A percentile compares a stretch with the other conserved stretches of the same genome.
These are phyloP conservation scores for Hirundo rustica DNA, from an alignment of 2,797 vertebrate genomes.

Conservation along the genomic window DNA sequence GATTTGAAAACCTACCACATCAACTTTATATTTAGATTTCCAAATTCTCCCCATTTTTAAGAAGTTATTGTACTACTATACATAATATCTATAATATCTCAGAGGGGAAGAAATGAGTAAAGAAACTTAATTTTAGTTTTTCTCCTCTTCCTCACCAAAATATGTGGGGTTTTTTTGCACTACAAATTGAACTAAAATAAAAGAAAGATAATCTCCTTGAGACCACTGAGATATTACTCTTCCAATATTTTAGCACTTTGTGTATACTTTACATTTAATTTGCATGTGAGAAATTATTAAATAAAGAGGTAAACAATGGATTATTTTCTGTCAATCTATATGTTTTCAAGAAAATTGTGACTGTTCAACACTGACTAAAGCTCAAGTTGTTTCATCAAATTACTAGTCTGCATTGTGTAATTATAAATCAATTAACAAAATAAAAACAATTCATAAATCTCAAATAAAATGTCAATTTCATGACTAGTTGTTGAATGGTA, in stretches of 20 bases:
- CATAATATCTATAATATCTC: neutral
- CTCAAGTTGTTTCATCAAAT: neutral
- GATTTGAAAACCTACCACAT: rapidly evolving
- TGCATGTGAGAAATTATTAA: neutral
- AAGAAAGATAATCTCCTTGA: neutral
- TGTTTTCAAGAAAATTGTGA: neutral
- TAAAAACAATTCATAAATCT: neutral
- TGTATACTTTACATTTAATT: neutral
- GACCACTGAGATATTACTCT: neutral
- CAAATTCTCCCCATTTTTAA: neutral
- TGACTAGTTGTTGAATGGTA: neutral
- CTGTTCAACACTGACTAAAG: neutral
- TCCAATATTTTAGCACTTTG: neutral
- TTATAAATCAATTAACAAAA: slow-evolving; percentile 2
- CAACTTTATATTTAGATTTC: neutral
- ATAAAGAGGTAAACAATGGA: neutral
- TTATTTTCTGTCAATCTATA: neutral
- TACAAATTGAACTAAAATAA: neutral
- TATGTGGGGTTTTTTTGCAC: neutral
- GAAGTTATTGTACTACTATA: neutral
- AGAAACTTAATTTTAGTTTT: neutral
- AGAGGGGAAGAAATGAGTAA: neutral
- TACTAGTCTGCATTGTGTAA: neutral
- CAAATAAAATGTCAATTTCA: neutral
- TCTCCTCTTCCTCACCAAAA: neutral